phyloP scores from a whole-genome alignment of 1,140 invertebrate genomes.

The Sitodiplosis mosellana region DNA sequence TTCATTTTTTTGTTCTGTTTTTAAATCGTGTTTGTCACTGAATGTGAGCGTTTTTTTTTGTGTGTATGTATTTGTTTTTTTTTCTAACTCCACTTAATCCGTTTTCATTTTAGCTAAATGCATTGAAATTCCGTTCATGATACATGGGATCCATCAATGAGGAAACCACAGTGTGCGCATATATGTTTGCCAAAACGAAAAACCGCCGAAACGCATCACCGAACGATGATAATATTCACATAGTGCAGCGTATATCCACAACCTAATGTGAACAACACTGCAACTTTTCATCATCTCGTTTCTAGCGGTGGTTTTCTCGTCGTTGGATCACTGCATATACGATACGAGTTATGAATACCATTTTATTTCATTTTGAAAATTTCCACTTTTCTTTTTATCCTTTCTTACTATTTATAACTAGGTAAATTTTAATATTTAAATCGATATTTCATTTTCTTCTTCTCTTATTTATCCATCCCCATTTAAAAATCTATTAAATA shows the following conservation, averaged over 20 bases:
- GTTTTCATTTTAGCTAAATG: no score
- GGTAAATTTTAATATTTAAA: not conserved
- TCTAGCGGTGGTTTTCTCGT: conserved; percentile 7
- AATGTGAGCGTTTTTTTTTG: no score
- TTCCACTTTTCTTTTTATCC: conserved; percentile 5
- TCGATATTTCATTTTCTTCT: not conserved
- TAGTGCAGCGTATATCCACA: no score
- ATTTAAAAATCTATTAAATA: conserved; percentile 13
- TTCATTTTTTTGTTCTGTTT: no score
- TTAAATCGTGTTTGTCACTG: no score
- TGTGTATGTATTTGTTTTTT: no score
- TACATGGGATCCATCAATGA: no score
- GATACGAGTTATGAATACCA: not conserved
- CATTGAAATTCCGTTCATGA: no score
- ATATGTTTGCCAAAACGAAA: conserved; percentile 14
- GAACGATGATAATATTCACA: no score
- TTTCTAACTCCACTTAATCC: no score
- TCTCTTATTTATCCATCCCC: not conserved
- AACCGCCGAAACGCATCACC: conserved; percentile 16
- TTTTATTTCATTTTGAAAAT: conserved; percentile 13
- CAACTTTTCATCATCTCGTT: no score
- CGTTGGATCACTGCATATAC: conserved; percentile 9
- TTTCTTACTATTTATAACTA: not conserved
- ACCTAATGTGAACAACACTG: no score
- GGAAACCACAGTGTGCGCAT: not conserved